Evolutionary conservation across 2,113 vertebrate genomes (phyloP).

Genomic region (Trogon melanurus): DNA sequence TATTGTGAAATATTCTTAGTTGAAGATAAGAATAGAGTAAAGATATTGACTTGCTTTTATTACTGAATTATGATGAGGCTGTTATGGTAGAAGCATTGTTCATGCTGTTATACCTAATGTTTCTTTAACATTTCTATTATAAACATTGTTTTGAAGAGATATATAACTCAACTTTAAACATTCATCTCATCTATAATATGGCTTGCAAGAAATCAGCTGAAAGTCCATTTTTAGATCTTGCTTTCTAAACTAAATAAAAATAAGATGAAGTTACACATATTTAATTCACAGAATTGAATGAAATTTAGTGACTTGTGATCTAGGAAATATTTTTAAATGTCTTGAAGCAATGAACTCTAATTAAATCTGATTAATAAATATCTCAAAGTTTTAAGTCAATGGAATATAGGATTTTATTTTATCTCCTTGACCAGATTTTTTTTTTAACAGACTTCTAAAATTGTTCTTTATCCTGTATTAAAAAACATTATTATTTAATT

Average conservation of each 20-base stretch:
- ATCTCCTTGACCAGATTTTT: neutral
- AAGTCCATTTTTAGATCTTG: neutral
- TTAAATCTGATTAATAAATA: neutral
- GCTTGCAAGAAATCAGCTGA: neutral
- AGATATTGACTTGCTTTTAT: neutral
- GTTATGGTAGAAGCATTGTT: neutral
- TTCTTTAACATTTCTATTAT: neutral
- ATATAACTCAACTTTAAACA: neutral
- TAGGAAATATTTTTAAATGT: neutral
- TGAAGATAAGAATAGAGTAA: neutral
- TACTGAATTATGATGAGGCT: neutral
- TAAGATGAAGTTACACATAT: neutral
- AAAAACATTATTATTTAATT: neutral
- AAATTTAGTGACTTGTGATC: neutral
- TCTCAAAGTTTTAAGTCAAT: neutral
- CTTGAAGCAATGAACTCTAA: neutral
- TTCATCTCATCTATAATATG: neutral
- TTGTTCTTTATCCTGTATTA: neutral
- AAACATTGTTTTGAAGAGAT: neutral
- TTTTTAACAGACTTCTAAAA: neutral
- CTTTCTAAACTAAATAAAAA: neutral
- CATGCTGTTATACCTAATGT: neutral
- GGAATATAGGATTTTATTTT: neutral
- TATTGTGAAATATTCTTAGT: neutral
- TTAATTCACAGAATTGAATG: neutral